Base-by-base conservation (phyloP, 2,113 vertebrate genomes). In the Saimiri boliviensis region DNA sequence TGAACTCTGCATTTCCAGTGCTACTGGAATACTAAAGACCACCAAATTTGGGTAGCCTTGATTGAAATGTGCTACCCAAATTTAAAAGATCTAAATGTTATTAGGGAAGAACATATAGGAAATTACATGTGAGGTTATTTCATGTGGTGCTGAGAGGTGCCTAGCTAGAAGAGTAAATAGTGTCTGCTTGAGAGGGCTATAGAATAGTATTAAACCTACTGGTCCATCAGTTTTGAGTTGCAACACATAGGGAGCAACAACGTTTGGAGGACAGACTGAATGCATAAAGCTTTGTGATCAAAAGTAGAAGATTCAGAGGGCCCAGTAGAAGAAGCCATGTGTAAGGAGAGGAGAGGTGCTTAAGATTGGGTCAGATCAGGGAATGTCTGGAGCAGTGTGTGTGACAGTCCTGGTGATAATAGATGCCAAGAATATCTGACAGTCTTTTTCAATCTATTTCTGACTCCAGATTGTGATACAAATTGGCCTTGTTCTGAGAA, bases 401-500 rank as follows among this genome's bases (percentile, higher is more conserved):
- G 1, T 63, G 20, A 27, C 8, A 81, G 12, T 7, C 47, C 17
- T 68, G 23, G 37, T 40, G 71, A 58, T 56, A 14, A 58, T 12
- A 3, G 54, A 32, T 17, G 6, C 63, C n/a, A 27, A 52, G 77
- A 86, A 20, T n/a, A 47, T 20, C 60, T 32, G 85, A n/a, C 12
- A 30, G 79, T 23, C 25, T 42, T 63, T 52, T n/a, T 7, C 37
- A 91, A 42, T 93, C 81, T 11, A 23, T 47, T 32, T 83, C 42
- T 30, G 45, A 54, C 71, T 52, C 25, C 56, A 52, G 49, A 23
- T 70, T 60, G 32, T 70, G 84, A 54, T 56, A 42, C 11, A 80
- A 37, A 40, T n/a, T 76, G n/a, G 23, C 23, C 35, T 85, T 89
- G 12, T 95, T 93, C 58, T 82, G 73, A 66, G 87, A 94, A 95